Evolutionary conservation across 1,140 invertebrate species (phyloP), one percentile per base, ranked within the genome.

Genomic region (Meteorus sp.): DNA sequence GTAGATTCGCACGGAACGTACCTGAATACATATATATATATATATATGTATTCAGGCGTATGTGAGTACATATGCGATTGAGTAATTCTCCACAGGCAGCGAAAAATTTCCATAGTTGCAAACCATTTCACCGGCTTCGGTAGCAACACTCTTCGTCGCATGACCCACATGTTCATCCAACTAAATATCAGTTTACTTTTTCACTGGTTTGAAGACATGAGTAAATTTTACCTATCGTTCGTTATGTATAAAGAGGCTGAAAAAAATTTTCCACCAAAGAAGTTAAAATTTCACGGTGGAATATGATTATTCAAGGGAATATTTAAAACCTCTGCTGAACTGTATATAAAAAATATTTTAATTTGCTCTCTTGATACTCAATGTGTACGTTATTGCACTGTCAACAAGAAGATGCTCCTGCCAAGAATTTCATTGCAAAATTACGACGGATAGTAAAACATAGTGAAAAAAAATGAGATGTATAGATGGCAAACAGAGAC

Each of bases 71-170:
- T 8, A 47, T 23, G 25, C 25, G 35, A n/a, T 57, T n/a, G n/a
- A n/a, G 19, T 9, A 35, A 50, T 50, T 57, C 35, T 37, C 29
- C 22, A 33, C 22, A 19, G 27, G 31, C 55, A 51, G 41, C 51
- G 19, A 51, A 48, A 37, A 58, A 58, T 58, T 58, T 58, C 35
- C 23, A 45, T 27, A 48, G 47, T 58, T 31, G 50, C 55, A 58
- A 58, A 43, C 45, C 45, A 58, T 51, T 51, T 58, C 51, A 48
- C 43, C 7, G 56, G 29, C 45, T 58, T 58, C 35, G 47, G 25
- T 47, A 39, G 29, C n/a, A 47, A 22, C 23, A 27, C 23, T 27
- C 25, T 3, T n/a, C 39, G 9, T 17, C 47, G 15, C 35, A 23
- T 58, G 56, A 48, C 56, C 47, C 35, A 58, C 27, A 58, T 58